Evolutionary conservation across 2,797 vertebrate species (phyloP).

Genomic region (Parauchenoglanis punctatus): DNA sequence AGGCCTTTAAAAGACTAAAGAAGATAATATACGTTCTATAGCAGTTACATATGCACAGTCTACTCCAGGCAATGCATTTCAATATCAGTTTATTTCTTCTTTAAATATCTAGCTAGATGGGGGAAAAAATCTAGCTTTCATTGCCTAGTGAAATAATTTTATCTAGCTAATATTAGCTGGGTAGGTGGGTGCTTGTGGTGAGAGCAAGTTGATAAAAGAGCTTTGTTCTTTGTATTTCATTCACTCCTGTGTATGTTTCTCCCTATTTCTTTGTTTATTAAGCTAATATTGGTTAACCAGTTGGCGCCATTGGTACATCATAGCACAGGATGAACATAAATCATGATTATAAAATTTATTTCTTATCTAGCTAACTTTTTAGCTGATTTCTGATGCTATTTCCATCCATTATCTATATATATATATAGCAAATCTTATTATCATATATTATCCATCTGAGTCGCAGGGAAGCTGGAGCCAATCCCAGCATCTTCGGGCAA

Average conservation of each 20-base stretch:
- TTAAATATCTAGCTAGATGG: not conserved
- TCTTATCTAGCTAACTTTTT: not conserved
- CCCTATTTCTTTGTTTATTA: not conserved
- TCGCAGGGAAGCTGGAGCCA: no score
- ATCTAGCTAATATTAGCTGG: not conserved
- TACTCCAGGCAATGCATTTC: not conserved
- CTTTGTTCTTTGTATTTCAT: not conserved
- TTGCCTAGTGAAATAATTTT: not conserved
- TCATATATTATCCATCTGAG: no score
- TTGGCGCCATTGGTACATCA: not conserved
- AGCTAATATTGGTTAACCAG: not conserved
- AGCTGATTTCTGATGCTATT: no score
- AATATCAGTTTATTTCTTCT: not conserved
- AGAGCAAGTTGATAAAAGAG: not conserved
- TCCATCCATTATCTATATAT: no score
- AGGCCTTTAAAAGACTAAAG: not conserved
- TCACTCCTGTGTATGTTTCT: not conserved
- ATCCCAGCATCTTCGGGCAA: no score
- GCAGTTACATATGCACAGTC: not conserved
- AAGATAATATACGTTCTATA: not conserved
- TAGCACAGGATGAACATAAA: not conserved
- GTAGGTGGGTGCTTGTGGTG: not conserved
- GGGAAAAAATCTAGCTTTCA: no score
- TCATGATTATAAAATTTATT: not conserved
- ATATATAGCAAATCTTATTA: no score